Base-by-base conservation (phyloP, 2,797 vertebrate genomes). In the Gambusia yucatana region DNA sequence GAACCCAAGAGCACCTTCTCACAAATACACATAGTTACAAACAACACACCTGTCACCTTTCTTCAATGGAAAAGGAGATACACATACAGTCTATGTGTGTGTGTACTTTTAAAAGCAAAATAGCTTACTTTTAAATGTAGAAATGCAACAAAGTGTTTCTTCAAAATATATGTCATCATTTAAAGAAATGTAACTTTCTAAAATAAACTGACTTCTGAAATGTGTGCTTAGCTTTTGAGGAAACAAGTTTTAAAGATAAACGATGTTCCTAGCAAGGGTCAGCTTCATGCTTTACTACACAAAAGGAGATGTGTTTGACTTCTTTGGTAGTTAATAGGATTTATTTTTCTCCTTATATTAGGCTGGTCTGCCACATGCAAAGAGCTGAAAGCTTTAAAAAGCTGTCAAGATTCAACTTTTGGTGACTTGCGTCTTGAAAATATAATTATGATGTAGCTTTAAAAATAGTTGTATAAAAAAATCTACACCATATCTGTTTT, bases 1-100 rank as follows among this genome's bases (percentile, higher is more conserved):
- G 77, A 80, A 76, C 83, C 83, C 59, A 80, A 82, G 77, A 79
- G 72, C 78, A 84, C 75, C 77, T 61, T 80, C 41, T 33, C 44
- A 55, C 63, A 41, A 6, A 76, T 52, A 48, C 48, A 25, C 44
- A 28, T 36, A 73, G 6, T 47, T 61, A 30, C 46, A 50, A 33
- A 22, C 22, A 33, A 73, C 30, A 65, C 77, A 72, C 67, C 41
- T 72, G 73, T 70, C 9, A 67, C 33, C 41, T 72, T 50, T 39
- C 41, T 76, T 63, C 30, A 72, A 72, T 72, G 50, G 8, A 63
- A 22, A 73, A 63, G 47, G 69, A 73, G 79, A 72, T 30, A 61
- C 61, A 16, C 20, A 69, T 9, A 7, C 4, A 16, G 9, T 50
- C 22, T 50, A 1, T 22, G 14, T 22, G 48, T 2, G 2, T 22